phyloP scores from a whole-genome alignment of 2,888 invertebrate species.

The Mesorhabditis spiculigera region DNA sequence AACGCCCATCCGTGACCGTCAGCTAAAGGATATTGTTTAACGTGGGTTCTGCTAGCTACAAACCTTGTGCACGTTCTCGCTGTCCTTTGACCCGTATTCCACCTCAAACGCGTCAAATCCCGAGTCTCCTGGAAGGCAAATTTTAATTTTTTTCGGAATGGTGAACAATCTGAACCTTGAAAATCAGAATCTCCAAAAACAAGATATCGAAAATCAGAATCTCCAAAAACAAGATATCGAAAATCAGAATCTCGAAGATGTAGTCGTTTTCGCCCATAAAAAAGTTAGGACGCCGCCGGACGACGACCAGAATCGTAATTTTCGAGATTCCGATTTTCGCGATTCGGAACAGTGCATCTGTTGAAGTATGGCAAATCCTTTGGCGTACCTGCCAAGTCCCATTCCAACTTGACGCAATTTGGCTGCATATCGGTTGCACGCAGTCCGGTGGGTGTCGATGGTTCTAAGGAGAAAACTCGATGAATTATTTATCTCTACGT shows the following conservation, averaged over 20 bases:
- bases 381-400: conserved; percentile 23
- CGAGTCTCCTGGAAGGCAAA: conserved; percentile 26
- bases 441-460: conserved; percentile 26
- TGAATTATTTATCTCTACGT: conserved; percentile 9
- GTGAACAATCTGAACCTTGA: too few species aligned
- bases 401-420: conserved; percentile 44
- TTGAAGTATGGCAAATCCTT: neutral
- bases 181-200: too few species aligned
- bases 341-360: too few species aligned
- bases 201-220: too few species aligned
- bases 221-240: too few species aligned
- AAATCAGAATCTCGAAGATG: too few species aligned
- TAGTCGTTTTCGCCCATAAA: too few species aligned
- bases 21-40: neutral
- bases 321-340: too few species aligned
- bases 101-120: conserved; percentile 46
- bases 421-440: conserved; percentile 41
- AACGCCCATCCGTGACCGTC: neutral
- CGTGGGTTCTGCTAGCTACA: too few species aligned
- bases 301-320: too few species aligned
- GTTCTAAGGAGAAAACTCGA: conserved; percentile 19
- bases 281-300: too few species aligned
- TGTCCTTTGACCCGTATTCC: conserved; percentile 34
- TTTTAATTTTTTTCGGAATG: too few species aligned
- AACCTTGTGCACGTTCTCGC: conserved; percentile 29